Base-by-base conservation (phyloP, 64 coral and sea anemone species). In the Stichodactyla mertensii region DNA sequence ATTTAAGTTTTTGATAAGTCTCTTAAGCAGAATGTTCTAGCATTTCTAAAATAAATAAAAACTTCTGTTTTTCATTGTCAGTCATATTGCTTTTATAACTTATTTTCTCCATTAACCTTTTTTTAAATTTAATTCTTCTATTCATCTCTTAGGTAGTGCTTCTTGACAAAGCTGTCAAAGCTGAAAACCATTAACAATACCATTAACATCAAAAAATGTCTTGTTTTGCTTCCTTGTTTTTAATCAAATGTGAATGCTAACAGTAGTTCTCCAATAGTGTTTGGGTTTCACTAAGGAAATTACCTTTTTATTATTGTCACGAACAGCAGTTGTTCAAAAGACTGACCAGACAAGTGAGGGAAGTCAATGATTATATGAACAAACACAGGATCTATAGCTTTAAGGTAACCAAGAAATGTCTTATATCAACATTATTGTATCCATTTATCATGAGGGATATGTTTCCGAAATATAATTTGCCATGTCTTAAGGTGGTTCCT, bases 361-460 rank as follows among this genome's bases (percentile, higher is more conserved):
- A 96, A 52, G 94, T 96, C 5, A 96, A 96, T 77, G 84, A 96
- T 51, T 89, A 92, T 9, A 96, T 96, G 91, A 96, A 93, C 88
- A 86, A 77, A 52, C 86, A 93, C 54, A 87, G 81, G 67, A 85
- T 55, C 51, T 90, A 85, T 57, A 96, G 88, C 77, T 93, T 89
- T 54, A 96, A 96, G 94, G 94, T 96, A 60, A 67, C 27, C 69
- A 74, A 14, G 7, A 27, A 31, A 6, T 74, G 23, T 74, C 24
- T 26, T 10, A 9, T 74, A 27, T 74, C 9, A 58, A 58, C 36
- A 45, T 45, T 45, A 45, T 45, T 45, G 36, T 45, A 45, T 45
- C 1, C 36, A 45, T 45, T 45, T 45, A 45, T 45, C 36, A 45
- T 45, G 1, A 45, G 36, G 36, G 36, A 45, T 45, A 45, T 45